Percentiles rank a stretch among this genome's conserved stretches.
Evolutionary conservation across 2,113 vertebrate genomes (phyloP).

Genomic region (Cichladusa arquata): DNA sequence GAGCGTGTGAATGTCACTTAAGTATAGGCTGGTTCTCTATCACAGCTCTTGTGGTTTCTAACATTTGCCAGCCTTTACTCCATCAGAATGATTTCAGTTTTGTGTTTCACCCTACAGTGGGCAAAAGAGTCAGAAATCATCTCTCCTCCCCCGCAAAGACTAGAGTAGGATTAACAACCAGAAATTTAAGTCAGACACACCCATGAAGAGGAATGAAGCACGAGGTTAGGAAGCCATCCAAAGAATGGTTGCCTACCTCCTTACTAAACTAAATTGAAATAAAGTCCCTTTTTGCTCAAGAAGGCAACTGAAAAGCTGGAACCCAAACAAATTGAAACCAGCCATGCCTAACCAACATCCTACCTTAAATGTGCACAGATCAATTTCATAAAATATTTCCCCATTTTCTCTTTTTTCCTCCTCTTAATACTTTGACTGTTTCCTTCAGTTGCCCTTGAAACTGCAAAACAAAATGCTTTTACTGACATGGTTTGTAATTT

Average conservation of each 20-base stretch:
- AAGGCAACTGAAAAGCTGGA: conserved; percentile 26
- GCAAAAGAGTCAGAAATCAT: neutral
- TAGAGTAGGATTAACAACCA: conserved; percentile 11
- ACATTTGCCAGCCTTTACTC: conserved; percentile 7
- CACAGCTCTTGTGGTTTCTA: conserved; percentile 22
- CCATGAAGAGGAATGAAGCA: conserved; percentile 50
- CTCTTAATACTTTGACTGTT: neutral
- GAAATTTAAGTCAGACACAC: conserved; percentile 45
- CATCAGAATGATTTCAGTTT: neutral
- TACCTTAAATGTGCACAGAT: neutral
- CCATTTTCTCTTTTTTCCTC: conserved; percentile 27
- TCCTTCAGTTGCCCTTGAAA: neutral
- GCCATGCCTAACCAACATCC: conserved; percentile 7
- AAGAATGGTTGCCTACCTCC: conserved; percentile 8
- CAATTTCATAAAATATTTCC: conserved; percentile 56
- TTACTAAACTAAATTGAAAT: conserved; percentile 29
- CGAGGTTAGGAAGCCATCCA: conserved; percentile 35
- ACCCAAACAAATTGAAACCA: conserved; percentile 53
- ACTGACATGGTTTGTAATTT: conserved; percentile 25
- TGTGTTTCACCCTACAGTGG: neutral
- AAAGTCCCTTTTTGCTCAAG: conserved; percentile 16
- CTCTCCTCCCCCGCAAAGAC: neutral
- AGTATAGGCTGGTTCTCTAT: neutral
- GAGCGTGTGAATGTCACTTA: neutral
- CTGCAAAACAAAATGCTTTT: conserved; percentile 25